phyloP scores from a whole-genome alignment of 1,140 invertebrate species.

The Zaprionus capensis region DNA sequence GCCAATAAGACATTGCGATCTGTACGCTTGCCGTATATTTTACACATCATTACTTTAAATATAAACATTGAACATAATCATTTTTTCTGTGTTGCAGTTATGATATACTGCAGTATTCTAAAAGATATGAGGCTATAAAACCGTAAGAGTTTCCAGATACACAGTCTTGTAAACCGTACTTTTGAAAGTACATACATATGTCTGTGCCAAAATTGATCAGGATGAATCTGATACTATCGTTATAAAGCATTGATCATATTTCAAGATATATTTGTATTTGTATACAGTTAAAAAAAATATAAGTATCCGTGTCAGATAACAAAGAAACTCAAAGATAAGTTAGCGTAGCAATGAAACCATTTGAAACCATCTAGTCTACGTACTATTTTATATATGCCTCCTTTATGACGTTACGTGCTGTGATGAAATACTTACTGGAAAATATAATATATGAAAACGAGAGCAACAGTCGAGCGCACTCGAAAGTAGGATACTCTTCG shows the following conservation, averaged over 20 bases:
- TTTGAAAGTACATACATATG: too few relatives aligned
- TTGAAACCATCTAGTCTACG: background rate
- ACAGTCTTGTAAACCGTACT: too few relatives aligned
- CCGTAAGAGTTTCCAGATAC: too few relatives aligned
- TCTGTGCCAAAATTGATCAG: background rate
- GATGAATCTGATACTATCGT: background rate
- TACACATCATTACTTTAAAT: background rate
- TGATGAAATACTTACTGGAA: too few relatives aligned
- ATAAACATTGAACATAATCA: background rate
- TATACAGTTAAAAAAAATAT: background rate
- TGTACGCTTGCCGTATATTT: background rate
- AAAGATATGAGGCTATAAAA: background rate
- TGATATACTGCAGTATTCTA: background rate
- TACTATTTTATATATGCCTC: too few relatives aligned
- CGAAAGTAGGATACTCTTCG: too few relatives aligned
- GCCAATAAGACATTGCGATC: background rate
- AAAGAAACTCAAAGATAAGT: background rate
- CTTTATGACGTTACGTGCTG: too few relatives aligned
- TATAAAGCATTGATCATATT: background rate
- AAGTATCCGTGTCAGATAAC: background rate
- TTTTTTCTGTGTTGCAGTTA: background rate
- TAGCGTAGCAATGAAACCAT: background rate
- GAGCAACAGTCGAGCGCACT: too few relatives aligned
- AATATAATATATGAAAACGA: too few relatives aligned
- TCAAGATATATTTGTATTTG: too few relatives aligned